These are phyloP conservation scores for Neocloeon triangulifer DNA, from an alignment of 1,140 invertebrate genomes.

Conservation along the genomic window DNA sequence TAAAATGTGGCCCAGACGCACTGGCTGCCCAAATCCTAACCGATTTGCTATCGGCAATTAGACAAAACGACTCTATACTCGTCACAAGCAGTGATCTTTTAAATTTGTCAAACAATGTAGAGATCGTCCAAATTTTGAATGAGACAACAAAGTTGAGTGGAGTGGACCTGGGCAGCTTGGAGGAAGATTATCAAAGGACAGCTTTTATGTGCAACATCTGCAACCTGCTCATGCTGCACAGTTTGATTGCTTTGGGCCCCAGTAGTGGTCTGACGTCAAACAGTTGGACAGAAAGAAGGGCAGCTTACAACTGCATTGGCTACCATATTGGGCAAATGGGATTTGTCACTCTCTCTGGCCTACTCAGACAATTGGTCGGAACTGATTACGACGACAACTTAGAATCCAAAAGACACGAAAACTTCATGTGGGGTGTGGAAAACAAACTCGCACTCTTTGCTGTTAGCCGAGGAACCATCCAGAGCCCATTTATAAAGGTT, in stretches of 20 bases:
- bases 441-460: conserved; percentile 14
- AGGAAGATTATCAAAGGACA: conserved; percentile 11
- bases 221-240: too few species aligned
- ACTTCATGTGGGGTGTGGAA: conserved; percentile 18
- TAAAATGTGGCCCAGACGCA: too few species aligned
- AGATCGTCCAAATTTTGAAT: conserved; percentile 16
- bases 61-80: too few species aligned
- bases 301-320: conserved; percentile 14
- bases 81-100: conserved; percentile 17
- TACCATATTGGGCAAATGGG: conserved; percentile 19
- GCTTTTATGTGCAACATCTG: too few species aligned
- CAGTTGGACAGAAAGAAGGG: background rate
- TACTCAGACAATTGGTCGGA: conserved; percentile 15
- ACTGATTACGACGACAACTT: conserved; percentile 11
- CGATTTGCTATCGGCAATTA: too few species aligned
- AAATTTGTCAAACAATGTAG: conserved; percentile 17
- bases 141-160: conserved; percentile 13
- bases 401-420: conserved; percentile 16
- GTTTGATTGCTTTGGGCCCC: too few species aligned
- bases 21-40: too few species aligned
- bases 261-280: conserved; percentile 3
- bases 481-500: too few species aligned
- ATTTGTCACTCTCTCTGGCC: conserved; percentile 14
- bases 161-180: conserved; percentile 12
- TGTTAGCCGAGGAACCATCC: conserved; percentile 18